phyloP scores from a whole-genome alignment of 2,888 invertebrate species.

The Clitarchus hookeri region DNA sequence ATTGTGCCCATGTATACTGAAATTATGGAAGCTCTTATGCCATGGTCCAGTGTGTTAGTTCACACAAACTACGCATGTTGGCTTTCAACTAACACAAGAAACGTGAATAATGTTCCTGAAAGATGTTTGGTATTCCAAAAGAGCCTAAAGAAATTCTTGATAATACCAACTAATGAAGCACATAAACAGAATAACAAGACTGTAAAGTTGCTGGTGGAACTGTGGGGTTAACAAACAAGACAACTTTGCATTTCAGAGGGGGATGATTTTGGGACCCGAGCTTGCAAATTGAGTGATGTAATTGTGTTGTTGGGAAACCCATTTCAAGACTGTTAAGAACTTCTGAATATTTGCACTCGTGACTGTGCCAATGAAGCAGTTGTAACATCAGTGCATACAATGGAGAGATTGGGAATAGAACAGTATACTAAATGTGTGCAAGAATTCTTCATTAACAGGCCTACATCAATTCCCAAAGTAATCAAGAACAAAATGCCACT shows the following conservation, averaged over 20 bases:
- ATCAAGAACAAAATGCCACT: constrained; percentile 15
- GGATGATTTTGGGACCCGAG: neutral
- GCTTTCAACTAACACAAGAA: neutral
- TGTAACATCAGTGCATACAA: neutral
- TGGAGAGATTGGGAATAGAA: constrained; percentile 4
- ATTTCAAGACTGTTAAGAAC: neutral
- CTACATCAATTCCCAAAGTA: neutral
- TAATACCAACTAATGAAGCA: neutral
- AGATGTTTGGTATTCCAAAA: neutral
- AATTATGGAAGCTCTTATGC: neutral
- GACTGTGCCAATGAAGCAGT: neutral
- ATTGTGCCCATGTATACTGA: neutral
- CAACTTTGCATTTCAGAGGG: neutral
- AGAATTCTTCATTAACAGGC: neutral
- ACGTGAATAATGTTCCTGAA: neutral
- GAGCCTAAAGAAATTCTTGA: neutral
- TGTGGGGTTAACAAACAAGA: neutral
- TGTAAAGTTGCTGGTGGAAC: neutral
- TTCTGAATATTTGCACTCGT: neutral
- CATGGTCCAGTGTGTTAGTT: neutral
- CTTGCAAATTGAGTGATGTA: neutral
- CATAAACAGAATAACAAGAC: constrained; percentile 24
- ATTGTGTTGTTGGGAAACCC: neutral
- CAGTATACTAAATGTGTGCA: constrained; percentile 21
- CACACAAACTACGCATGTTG: neutral